Evolutionary conservation across 1,140 invertebrate species (phyloP), one percentile per base, ranked within the genome.

Genomic region (Stegodyphus mimosarum): DNA sequence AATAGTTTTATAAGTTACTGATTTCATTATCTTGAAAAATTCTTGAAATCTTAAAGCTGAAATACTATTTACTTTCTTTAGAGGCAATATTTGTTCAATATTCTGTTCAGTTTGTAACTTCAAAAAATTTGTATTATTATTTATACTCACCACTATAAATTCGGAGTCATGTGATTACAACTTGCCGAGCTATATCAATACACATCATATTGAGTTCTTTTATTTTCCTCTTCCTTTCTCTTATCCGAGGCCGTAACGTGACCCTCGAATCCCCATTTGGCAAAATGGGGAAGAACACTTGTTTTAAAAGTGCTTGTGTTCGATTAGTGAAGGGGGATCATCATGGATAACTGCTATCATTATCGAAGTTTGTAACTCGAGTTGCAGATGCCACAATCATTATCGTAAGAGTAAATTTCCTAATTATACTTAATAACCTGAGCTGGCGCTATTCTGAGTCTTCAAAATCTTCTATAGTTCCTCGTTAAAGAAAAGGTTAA

Each of bases 381-480:
- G 52, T 75, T 75, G 33, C 52, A 75, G 73, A 75, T 75, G 73
- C 73, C 52, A 13, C 72, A 33, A 67, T 74, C 79, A 83, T 73
- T 73, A 83, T n/a, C 18, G 71, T 83, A 73, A n/a, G 13, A 83
- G 71, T 74, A 73, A 33, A 83, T 83, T 83, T 83, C 53, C 70
- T 83, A 83, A 83, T 83, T 83, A 74, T 60, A 49, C 69, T 83
- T 71, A 74, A 83, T 83, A 73, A 51, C 55, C 67, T 52, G 63
- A 77, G 70, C 55, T 67, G 67, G 72, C 52, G 17, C 55, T 66
- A 33, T 83, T 52, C 55, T 55, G 55, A 73, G 67, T 60, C 52
- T 80, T 50, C 11, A 33, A 51, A 52, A 69, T 6, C 10, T 77
- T 48, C 49, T 49, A 69, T 7, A 7, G 10, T 55, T 55, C 18